Evolutionary conservation across 35 echinoderm and acorn worm species (phyloP).

Genomic region (Eucidaris tribuloides): DNA sequence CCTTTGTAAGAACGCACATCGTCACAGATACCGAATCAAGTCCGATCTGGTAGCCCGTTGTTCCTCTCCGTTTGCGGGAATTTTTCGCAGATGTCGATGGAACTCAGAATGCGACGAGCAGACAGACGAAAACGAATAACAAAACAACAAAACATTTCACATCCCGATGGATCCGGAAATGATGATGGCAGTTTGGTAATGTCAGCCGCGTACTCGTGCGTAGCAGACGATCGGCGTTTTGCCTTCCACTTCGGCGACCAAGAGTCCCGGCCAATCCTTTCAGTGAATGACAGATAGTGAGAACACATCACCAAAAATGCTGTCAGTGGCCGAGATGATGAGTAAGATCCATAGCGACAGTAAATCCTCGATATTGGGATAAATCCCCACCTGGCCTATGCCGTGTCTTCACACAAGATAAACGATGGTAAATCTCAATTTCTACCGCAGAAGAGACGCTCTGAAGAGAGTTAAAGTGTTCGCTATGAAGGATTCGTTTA

Average conservation of each 20-base stretch:
- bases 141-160: neutral
- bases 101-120: slow-evolving; percentile 60
- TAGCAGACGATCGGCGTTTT: slow-evolving; percentile 13
- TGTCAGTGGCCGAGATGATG: slow-evolving; percentile 73
- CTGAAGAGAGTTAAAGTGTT: neutral
- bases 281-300: neutral
- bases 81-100: slow-evolving; percentile 48
- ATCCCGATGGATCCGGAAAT: slow-evolving; percentile 42
- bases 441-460: neutral
- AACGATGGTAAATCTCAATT: neutral
- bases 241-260: slow-evolving; percentile 24
- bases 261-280: neutral
- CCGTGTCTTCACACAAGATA: neutral
- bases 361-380: neutral
- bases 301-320: slow-evolving; percentile 39
- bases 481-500: neutral
- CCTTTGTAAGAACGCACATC: neutral
- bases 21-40: neutral
- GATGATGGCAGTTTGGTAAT: slow-evolving; percentile 53
- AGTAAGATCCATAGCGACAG: slow-evolving; percentile 59
- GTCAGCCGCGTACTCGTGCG: neutral
- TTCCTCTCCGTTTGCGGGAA: neutral
- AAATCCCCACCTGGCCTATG: neutral
- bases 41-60: neutral
- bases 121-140: neutral